Evolutionary conservation across 2,797 vertebrate genomes (phyloP).

Genomic region (Melanotaenia trifasciata): DNA sequence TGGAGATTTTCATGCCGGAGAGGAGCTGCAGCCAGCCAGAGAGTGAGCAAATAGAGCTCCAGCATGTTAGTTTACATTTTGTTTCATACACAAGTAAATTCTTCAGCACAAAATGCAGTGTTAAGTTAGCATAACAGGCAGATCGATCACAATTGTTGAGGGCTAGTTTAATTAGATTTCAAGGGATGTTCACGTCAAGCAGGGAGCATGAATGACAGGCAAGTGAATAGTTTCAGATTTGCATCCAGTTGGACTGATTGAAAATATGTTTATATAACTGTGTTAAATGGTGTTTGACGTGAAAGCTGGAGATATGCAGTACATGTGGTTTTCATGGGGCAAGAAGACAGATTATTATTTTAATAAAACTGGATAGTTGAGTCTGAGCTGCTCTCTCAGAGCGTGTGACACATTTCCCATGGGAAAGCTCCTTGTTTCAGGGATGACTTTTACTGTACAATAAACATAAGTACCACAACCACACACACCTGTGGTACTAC

Average conservation of each 20-base stretch:
- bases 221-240: no score
- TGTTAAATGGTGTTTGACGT: neutral
- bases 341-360: constrained; percentile 32
- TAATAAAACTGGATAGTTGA: constrained; percentile 44
- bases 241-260: neutral
- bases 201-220: neutral
- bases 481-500: constrained; percentile 16
- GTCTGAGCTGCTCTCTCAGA: constrained; percentile 31
- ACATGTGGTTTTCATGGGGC: neutral
- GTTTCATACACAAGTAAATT: neutral
- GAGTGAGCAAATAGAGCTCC: neutral
- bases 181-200: neutral
- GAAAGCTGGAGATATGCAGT: constrained; percentile 7
- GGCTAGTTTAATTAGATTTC: neutral
- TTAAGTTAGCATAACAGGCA: neutral
- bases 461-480: constrained; percentile 3
- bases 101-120: neutral
- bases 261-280: neutral
- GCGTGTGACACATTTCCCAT: constrained; percentile 18
- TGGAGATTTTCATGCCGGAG: constrained; percentile 22
- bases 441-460: constrained; percentile 22
- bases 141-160: neutral
- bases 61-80: neutral
- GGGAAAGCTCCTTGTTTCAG: constrained; percentile 22
- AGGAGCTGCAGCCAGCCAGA: constrained; percentile 17